Percentiles rank a stretch among this genome's conserved stretches.
phyloP scores from a whole-genome alignment of 2,113 vertebrate species.

The Meles meles region DNA sequence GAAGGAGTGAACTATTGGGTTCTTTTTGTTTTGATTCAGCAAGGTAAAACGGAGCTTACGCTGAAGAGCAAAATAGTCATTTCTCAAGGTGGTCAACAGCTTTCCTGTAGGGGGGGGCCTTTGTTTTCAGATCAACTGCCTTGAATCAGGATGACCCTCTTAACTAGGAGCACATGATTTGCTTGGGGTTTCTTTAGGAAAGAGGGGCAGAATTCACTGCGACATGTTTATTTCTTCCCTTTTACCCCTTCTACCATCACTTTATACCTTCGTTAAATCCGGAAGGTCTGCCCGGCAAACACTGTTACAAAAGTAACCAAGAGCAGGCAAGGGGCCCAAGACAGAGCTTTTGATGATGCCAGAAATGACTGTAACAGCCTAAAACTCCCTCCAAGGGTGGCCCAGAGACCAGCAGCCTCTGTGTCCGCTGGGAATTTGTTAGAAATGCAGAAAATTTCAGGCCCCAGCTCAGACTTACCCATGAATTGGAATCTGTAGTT shows the following conservation, averaged over 20 bases:
- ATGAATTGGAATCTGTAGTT: background rate
- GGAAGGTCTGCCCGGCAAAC: background rate
- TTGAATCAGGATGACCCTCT: background rate
- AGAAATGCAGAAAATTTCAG: background rate
- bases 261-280: background rate
- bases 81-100: background rate
- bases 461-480: background rate
- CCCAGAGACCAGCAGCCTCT: background rate
- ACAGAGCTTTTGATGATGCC: background rate
- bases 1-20: background rate
- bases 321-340: background rate
- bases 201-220: rapidly evolving
- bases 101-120: background rate
- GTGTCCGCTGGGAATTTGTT: background rate
- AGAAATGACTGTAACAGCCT: background rate
- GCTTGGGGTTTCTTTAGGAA: background rate
- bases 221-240: background rate
- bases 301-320: background rate
- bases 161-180: background rate
- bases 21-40: constrained; percentile 4
- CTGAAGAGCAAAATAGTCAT: background rate
- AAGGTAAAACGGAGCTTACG: constrained; percentile 10
- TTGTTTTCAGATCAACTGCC: background rate
- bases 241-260: background rate
- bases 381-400: background rate